Percentiles rank a stretch among this genome's conserved stretches.
phyloP scores from a whole-genome alignment of 2,888 invertebrate species.

The Tromatobia lineatoria region DNA sequence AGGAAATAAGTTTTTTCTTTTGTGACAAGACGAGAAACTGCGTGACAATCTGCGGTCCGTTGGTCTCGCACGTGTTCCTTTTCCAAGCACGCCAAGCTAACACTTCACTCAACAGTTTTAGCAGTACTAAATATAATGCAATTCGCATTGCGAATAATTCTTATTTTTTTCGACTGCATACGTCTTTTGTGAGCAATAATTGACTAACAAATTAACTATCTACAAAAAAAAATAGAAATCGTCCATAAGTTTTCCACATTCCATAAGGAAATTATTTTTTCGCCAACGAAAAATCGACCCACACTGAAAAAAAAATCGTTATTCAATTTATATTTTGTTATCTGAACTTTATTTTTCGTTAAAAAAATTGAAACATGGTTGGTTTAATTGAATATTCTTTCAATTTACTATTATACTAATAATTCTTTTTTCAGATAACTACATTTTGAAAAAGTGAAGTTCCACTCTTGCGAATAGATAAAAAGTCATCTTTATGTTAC shows the following conservation, averaged over 20 bases:
- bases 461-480: background rate
- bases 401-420: no score
- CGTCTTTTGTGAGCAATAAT: no score
- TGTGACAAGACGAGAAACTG: conserved; percentile 1
- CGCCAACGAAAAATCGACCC: no score
- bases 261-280: no score
- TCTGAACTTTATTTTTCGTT: no score
- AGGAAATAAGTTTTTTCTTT: background rate
- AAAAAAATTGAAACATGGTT: no score
- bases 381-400: no score
- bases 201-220: no score
- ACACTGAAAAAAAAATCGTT: background rate
- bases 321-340: no score
- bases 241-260: no score
- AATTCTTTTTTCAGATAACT: no score
- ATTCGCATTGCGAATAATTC: conserved; percentile 3
- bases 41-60: conserved; percentile 34
- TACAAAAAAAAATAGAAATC: no score
- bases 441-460: background rate
- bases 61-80: conserved; percentile 42
- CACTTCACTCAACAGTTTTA: background rate
- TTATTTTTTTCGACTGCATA: background rate
- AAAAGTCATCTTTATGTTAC: background rate
- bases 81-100: background rate
- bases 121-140: conserved; percentile 1